Conservation (phyloP, 2,888 invertebrate genomes). For the Ashinkailepas kermadecensis region DNA sequence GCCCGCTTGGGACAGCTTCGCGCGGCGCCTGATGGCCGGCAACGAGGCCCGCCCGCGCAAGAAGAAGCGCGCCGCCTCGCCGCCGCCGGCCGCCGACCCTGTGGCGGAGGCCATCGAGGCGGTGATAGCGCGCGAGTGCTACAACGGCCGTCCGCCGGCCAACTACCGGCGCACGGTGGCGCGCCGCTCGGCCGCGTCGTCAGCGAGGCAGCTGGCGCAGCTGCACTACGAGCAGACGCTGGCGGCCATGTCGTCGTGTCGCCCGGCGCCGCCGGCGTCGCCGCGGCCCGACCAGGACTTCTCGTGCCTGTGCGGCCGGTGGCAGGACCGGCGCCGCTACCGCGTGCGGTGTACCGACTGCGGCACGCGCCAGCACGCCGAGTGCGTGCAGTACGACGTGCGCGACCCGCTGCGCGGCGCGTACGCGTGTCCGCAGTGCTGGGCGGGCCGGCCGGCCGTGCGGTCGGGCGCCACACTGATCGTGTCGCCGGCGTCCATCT, state of each 20-base stretch:
- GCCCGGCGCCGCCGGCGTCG: not conserved
- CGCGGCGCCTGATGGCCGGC: not conserved
- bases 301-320: constrained; percentile 23
- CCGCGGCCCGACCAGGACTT: constrained; percentile 7
- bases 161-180: not conserved
- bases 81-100: not conserved
- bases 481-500: constrained; percentile 58
- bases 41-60: too few relatives aligned
- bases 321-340: constrained; percentile 6
- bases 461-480: constrained; percentile 60
- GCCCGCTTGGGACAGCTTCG: not conserved
- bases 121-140: constrained; percentile 21
- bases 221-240: not conserved
- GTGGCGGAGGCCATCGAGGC: constrained; percentile 20
- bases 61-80: too few relatives aligned
- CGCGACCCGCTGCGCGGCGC: constrained; percentile 38
- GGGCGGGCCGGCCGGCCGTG: constrained; percentile 48
- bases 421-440: constrained; percentile 61
- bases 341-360: constrained; percentile 52
- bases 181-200: not conserved
- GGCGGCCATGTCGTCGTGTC: not conserved
- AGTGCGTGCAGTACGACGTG: constrained; percentile 52
- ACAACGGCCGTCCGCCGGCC: constrained; percentile 12
- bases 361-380: constrained; percentile 53
- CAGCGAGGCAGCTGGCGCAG: not conserved